phyloP scores from a whole-genome alignment of 2,797 vertebrate genomes.

The Buphagus erythrorhynchus region DNA sequence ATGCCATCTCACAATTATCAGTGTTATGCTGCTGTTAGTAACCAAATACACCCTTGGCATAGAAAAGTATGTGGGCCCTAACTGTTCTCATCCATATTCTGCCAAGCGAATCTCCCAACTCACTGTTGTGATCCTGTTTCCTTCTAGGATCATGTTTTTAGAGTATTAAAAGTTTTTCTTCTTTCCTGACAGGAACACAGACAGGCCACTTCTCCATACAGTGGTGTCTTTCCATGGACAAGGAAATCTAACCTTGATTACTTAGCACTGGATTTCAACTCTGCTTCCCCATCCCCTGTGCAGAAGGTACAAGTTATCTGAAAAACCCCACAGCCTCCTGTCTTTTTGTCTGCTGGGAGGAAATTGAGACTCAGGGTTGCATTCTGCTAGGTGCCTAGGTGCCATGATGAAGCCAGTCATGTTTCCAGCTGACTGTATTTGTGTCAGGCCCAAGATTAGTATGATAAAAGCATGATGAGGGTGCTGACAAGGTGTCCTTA shows the following conservation, averaged over 20 bases:
- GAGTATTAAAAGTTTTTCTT: conserved; percentile 47
- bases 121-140: background rate
- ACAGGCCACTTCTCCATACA: conserved; percentile 71
- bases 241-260: conserved; percentile 92
- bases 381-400: background rate
- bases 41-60: background rate
- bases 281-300: conserved; percentile 89
- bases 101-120: background rate
- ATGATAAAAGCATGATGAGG: background rate
- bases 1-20: background rate
- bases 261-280: conserved; percentile 95
- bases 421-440: background rate
- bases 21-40: background rate
- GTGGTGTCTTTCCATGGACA: conserved; percentile 78
- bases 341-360: background rate
- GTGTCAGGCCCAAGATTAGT: background rate
- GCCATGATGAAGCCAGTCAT: background rate
- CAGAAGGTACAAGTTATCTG: conserved; percentile 84
- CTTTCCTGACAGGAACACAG: conserved; percentile 78
- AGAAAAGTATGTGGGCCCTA: background rate
- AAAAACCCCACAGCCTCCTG: background rate
- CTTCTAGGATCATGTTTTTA: background rate
- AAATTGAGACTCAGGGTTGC: background rate
- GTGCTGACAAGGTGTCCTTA: background rate
- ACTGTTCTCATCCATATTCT: background rate